phyloP scores from a whole-genome alignment of 2,888 invertebrate species.

The Ennomos erosarius region DNA sequence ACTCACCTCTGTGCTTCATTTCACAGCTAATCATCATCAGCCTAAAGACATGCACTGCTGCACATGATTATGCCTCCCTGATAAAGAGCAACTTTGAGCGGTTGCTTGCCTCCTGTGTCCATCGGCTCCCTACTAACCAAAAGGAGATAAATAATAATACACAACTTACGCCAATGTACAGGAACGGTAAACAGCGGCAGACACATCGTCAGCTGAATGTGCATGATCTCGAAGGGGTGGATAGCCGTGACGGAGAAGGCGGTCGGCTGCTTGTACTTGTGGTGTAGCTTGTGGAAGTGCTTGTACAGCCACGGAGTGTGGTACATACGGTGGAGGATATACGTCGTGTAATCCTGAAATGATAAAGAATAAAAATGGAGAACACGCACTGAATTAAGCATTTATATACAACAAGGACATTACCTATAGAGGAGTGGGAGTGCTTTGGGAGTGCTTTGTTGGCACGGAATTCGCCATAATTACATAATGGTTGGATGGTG shows the following conservation, averaged over 20 bases:
- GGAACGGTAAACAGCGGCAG: constrained; percentile 87
- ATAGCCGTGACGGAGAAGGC: constrained; percentile 91
- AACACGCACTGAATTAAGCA: not conserved
- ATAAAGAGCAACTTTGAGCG: too few species aligned
- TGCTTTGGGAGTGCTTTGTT: too few species aligned
- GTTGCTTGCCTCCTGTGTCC: too few species aligned
- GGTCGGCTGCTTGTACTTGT: constrained; percentile 91
- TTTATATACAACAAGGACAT: not conserved
- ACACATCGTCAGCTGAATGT: constrained; percentile 86
- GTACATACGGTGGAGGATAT: constrained; percentile 88
- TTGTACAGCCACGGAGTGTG: constrained; percentile 89
- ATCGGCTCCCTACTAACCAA: too few species aligned
- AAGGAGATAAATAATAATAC: too few species aligned
- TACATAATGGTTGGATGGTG: too few species aligned
- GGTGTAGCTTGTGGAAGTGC: constrained; percentile 90
- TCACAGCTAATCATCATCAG: too few species aligned
- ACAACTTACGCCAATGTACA: constrained; percentile 87
- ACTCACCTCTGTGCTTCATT: too few species aligned
- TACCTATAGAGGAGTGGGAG: too few species aligned
- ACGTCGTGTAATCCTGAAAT: constrained; percentile 86
- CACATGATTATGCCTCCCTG: too few species aligned
- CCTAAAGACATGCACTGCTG: too few species aligned
- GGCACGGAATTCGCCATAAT: too few species aligned
- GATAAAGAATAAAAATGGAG: constrained; percentile 1
- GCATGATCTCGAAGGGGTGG: constrained; percentile 88